These are phyloP conservation scores for Channa maculata DNA, from an alignment of 2,113 vertebrate species.

Conservation along the genomic window DNA sequence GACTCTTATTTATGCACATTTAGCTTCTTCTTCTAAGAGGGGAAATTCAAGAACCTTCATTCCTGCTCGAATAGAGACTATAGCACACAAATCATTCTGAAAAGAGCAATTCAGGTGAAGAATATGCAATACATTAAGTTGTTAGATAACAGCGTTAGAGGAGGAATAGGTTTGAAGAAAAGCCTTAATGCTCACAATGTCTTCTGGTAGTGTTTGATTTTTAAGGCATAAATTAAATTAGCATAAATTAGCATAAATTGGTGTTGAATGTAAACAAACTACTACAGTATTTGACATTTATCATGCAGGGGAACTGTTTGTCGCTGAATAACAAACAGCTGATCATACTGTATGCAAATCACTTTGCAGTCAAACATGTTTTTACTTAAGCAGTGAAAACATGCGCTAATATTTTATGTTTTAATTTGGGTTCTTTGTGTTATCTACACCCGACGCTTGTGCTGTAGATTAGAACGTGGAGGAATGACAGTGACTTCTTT, in stretches of 20 bases:
- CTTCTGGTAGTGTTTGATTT: background rate
- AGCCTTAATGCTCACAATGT: background rate
- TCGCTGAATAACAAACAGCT: too few species aligned
- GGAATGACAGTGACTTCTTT: too few species aligned
- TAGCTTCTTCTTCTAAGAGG: constrained; percentile 7
- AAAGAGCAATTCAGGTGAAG: background rate
- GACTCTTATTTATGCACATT: constrained; percentile 36
- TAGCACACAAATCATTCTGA: constrained; percentile 1
- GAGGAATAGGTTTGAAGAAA: background rate
- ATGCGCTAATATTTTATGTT: too few species aligned
- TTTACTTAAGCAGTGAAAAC: too few species aligned
- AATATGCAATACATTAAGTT: background rate
- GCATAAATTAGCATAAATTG: too few species aligned
- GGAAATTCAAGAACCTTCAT: constrained; percentile 15
- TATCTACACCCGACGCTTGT: too few species aligned
- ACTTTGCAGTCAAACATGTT: too few species aligned
- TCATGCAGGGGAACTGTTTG: too few species aligned
- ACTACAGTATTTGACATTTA: too few species aligned
- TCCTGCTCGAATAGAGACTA: constrained; percentile 1
- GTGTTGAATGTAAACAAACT: background rate
- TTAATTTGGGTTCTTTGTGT: too few species aligned
- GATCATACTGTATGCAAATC: too few species aligned
- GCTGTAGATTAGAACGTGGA: too few species aligned
- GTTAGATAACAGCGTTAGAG: background rate
- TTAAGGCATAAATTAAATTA: background rate